Percentiles rank a stretch among this genome's conserved stretches.
phyloP scores from a whole-genome alignment of 2,113 vertebrate genomes.

The Arizona elegans region DNA sequence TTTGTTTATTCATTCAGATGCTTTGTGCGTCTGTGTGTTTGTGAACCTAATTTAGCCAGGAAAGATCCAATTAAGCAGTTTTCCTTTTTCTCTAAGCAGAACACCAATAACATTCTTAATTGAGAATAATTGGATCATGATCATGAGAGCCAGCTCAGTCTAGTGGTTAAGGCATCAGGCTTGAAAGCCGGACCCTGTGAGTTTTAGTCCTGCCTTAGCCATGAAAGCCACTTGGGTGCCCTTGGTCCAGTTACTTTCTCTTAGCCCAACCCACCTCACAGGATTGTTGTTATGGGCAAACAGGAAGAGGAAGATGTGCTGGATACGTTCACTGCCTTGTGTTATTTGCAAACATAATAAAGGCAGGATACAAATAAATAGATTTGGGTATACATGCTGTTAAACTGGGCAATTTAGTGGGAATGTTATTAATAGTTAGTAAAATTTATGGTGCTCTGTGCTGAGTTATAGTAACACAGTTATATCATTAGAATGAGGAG shows the following conservation, averaged over 20 bases:
- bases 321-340: not conserved
- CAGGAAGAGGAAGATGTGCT: not conserved
- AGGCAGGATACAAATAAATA: not conserved
- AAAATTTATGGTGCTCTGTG: not conserved
- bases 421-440: not conserved
- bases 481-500: not conserved
- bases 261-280: not conserved
- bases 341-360: not conserved
- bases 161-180: not conserved
- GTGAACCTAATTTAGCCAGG: not conserved
- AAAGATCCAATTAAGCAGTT: not conserved
- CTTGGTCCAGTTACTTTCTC: not conserved
- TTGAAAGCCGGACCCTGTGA: not conserved
- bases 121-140: not conserved
- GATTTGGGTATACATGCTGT: not conserved
- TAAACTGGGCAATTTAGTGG: not conserved
- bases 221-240: not conserved
- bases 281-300: not conserved
- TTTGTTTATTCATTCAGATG: too few relatives aligned
- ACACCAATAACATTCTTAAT: not conserved
- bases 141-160: not conserved
- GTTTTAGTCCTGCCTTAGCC: not conserved
- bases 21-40: not conserved
- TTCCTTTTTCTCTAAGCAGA: not conserved
- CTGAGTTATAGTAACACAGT: not conserved